phyloP scores from a whole-genome alignment of 2,888 invertebrate genomes.

The Ptycholaimellus sp. region DNA sequence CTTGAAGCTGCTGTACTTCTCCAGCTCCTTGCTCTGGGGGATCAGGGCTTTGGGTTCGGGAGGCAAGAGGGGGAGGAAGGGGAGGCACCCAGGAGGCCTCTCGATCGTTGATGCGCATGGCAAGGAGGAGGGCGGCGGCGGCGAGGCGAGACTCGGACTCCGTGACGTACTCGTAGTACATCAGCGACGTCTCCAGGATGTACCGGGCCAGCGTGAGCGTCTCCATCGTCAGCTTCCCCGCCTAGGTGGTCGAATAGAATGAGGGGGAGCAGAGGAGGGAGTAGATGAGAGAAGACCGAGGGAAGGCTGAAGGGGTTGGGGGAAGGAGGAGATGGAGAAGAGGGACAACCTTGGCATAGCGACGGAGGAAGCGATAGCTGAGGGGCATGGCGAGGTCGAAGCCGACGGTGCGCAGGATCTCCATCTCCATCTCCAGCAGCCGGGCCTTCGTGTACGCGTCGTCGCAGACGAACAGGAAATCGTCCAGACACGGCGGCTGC shows the following conservation, averaged over 20 bases:
- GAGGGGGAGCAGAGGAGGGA: neutral
- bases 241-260: no score
- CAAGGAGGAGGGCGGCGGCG: constrained; percentile 59
- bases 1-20: constrained; percentile 17
- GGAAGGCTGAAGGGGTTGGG: no score
- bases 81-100: neutral
- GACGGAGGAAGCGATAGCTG: constrained; percentile 76
- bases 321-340: no score
- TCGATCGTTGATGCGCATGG: constrained; percentile 45
- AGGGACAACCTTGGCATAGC: constrained; percentile 81
- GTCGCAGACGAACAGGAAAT: constrained; percentile 87
- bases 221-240: constrained; percentile 46
- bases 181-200: constrained; percentile 68
- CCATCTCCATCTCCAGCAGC: constrained; percentile 67
- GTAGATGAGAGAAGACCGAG: no score
- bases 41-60: neutral
- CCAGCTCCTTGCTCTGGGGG: constrained; percentile 6
- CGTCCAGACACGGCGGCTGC: constrained; percentile 70
- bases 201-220: constrained; percentile 73
- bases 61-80: no score
- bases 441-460: constrained; percentile 64
- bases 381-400: constrained; percentile 86
- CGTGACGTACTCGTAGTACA: constrained; percentile 59
- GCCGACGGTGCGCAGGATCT: constrained; percentile 51
- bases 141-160: constrained; percentile 68